Evolutionary conservation across 2,113 vertebrate genomes (phyloP).

Genomic region (Burhinus oedicnemus): DNA sequence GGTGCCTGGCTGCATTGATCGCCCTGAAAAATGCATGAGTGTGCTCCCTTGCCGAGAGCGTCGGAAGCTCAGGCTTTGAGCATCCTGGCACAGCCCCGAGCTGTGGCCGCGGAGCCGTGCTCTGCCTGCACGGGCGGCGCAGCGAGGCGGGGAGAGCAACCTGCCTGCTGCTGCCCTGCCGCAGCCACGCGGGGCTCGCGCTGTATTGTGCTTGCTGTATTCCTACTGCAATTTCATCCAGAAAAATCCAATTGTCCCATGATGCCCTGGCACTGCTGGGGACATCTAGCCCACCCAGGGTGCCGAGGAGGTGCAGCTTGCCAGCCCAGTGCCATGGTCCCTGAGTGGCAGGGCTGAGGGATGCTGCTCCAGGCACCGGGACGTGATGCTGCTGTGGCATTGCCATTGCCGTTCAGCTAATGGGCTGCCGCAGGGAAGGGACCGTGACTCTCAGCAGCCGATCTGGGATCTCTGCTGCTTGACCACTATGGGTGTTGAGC

Average conservation of each 20-base stretch:
- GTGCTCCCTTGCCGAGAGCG: neutral
- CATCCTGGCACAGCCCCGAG: neutral
- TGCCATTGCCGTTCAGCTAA: neutral
- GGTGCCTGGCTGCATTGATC: neutral
- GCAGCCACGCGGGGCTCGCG: neutral
- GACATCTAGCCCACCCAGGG: fast-evolving
- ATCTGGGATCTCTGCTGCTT: fast-evolving
- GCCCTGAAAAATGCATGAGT: neutral
- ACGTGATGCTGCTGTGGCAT: fast-evolving
- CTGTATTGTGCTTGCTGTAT: fast-evolving
- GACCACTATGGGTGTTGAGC: fast-evolving
- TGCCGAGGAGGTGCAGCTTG: neutral
- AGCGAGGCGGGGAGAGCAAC: neutral
- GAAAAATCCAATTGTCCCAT: fast-evolving
- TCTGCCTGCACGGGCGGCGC: too few species aligned
- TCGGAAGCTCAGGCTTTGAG: neutral
- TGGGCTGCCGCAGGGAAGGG: neutral
- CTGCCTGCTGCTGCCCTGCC: neutral
- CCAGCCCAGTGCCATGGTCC: neutral
- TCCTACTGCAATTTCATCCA: neutral
- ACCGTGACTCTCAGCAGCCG: neutral
- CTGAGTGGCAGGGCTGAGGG: fast-evolving
- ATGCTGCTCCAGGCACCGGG: neutral
- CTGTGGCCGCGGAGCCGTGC: fast-evolving
- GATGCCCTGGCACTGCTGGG: neutral